A percentile compares a stretch with the other conserved stretches of the same genome.
phyloP scores from a whole-genome alignment of 2,113 vertebrate genomes.

The Oxyura jamaicensis region DNA sequence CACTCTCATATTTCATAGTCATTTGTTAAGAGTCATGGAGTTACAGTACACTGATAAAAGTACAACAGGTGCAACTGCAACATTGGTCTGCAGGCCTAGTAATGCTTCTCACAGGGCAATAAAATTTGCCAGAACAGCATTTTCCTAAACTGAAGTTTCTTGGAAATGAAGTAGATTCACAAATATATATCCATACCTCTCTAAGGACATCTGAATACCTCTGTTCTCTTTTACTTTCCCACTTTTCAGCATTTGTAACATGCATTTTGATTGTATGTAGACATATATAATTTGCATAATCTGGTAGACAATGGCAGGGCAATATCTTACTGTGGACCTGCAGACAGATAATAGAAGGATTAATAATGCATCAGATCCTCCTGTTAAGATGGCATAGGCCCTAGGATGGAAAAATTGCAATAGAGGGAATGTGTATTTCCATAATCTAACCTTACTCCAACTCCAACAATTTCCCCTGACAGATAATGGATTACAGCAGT shows the following conservation, averaged over 20 bases:
- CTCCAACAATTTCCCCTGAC: neutral
- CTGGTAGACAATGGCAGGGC: neutral
- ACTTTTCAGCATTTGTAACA: neutral
- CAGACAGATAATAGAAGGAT: neutral
- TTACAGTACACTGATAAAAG: neutral
- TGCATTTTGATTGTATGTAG: neutral
- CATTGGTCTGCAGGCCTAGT: neutral
- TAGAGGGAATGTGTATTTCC: neutral
- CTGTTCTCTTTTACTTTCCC: neutral
- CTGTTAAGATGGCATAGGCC: neutral
- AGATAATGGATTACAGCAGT: neutral
- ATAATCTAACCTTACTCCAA: neutral
- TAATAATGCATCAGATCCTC: neutral
- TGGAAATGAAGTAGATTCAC: neutral
- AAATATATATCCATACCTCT: neutral
- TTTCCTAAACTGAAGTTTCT: neutral
- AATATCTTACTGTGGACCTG: neutral
- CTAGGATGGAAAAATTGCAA: neutral
- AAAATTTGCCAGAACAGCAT: neutral
- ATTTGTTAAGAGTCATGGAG: neutral
- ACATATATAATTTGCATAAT: neutral
- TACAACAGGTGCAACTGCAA: neutral
- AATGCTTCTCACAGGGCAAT: neutral
- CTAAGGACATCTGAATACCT: neutral
- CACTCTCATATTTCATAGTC: too few species aligned